phyloP scores from a whole-genome alignment of 2,888 invertebrate genomes.

The Platycheirus albimanus region DNA sequence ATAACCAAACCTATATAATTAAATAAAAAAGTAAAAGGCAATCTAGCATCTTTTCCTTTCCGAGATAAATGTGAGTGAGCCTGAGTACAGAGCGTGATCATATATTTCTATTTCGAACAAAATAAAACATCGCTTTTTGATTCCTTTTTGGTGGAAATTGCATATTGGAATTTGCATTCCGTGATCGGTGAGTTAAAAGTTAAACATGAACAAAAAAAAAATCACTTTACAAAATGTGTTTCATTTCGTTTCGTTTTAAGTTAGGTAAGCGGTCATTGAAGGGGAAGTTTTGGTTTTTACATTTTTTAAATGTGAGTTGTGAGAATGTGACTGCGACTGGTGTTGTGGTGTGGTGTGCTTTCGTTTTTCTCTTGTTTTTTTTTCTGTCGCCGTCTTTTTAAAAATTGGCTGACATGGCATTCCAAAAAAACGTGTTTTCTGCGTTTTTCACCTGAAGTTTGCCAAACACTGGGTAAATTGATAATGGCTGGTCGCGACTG shows the following conservation, averaged over 20 bases:
- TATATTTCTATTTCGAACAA: too few relatives aligned
- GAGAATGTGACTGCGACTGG: too few relatives aligned
- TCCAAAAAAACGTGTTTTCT: slow-evolving; percentile 56
- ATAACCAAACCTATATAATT: too few relatives aligned
- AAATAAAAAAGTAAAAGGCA: too few relatives aligned
- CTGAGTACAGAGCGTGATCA: too few relatives aligned
- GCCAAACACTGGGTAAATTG: slow-evolving; percentile 50
- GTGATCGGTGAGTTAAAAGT: slow-evolving; percentile 33
- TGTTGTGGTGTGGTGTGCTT: slow-evolving; percentile 2
- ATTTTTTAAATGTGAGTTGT: slow-evolving; percentile 20
- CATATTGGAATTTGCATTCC: background rate
- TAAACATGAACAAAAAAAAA: too few relatives aligned
- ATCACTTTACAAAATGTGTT: background rate
- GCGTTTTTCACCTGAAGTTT: slow-evolving; percentile 40
- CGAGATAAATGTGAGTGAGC: too few relatives aligned
- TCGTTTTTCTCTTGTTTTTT: background rate
- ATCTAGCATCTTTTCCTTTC: too few relatives aligned
- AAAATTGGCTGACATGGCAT: slow-evolving; percentile 18
- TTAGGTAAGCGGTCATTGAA: slow-evolving; percentile 45
- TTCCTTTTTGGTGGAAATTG: background rate
- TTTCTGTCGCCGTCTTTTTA: slow-evolving; percentile 11
- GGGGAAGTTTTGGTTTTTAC: slow-evolving; percentile 5
- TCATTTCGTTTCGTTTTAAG: background rate
- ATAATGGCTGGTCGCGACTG: too few relatives aligned
- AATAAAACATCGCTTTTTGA: too few relatives aligned